Evolutionary conservation across 2,888 invertebrate genomes (phyloP).

Genomic region (Melieria omissa): DNA sequence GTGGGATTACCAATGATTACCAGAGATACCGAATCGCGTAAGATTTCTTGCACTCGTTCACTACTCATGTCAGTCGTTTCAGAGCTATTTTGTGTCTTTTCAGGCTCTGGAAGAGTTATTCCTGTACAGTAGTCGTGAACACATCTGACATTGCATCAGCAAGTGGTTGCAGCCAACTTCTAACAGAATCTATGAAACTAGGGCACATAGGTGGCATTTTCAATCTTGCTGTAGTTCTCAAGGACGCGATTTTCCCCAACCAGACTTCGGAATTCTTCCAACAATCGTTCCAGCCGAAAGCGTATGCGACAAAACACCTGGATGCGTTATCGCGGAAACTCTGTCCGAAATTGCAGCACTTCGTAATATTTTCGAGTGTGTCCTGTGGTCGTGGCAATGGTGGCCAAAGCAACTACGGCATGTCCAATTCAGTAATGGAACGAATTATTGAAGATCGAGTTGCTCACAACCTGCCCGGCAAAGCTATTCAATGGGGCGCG

Average conservation of each 20-base stretch:
- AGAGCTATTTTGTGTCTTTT: not conserved
- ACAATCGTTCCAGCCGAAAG: constrained; percentile 81
- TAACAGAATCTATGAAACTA: constrained; percentile 73
- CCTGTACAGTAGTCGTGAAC: constrained; percentile 75
- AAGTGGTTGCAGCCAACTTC: constrained; percentile 76
- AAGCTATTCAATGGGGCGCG: constrained; percentile 94
- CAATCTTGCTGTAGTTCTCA: constrained; percentile 86
- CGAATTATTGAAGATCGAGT: constrained; percentile 75
- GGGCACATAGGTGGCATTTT: constrained; percentile 86
- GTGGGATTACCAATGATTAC: constrained; percentile 84
- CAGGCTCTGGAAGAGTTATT: constrained; percentile 78
- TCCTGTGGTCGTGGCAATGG: constrained; percentile 92
- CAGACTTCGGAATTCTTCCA: constrained; percentile 77
- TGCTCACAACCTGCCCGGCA: constrained; percentile 77
- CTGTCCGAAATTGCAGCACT: constrained; percentile 74
- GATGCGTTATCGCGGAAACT: constrained; percentile 74
- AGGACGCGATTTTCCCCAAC: constrained; percentile 81
- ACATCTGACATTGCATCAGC: constrained; percentile 77
- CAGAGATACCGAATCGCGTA: constrained; percentile 79
- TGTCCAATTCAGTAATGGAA: constrained; percentile 45
- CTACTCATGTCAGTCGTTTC: too few relatives aligned
- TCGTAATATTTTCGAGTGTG: constrained; percentile 92
- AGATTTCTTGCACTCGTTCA: not conserved
- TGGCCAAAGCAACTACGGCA: constrained; percentile 75
- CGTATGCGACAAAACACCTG: constrained; percentile 80